phyloP scores from a whole-genome alignment of 2,113 vertebrate genomes.

The Hystrix cristata region DNA sequence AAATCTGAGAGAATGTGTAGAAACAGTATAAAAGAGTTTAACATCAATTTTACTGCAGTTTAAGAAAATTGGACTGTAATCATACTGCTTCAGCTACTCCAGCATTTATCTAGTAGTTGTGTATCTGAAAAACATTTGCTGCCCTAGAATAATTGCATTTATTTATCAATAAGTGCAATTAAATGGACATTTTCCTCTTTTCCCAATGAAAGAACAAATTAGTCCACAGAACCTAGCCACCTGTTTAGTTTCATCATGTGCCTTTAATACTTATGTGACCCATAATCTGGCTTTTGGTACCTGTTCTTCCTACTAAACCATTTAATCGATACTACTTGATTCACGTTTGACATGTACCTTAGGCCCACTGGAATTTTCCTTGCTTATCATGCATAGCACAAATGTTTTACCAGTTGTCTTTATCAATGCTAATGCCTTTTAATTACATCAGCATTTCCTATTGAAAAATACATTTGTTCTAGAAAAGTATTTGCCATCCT shows the following conservation, averaged over 20 bases:
- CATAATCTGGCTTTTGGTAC: conserved; percentile 23
- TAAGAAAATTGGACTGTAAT: conserved; percentile 42
- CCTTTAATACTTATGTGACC: conserved; percentile 67
- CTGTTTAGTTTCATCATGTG: conserved; percentile 75
- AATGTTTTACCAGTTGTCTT: conserved; percentile 44
- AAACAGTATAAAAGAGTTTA: conserved; percentile 51
- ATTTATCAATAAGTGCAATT: conserved; percentile 63
- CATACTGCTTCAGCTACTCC: conserved; percentile 35
- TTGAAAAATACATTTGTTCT: conserved; percentile 25
- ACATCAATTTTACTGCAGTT: conserved; percentile 26
- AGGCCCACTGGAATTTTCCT: background rate
- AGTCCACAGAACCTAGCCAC: conserved; percentile 43
- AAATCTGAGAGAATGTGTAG: background rate
- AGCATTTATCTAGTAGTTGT: conserved; percentile 15
- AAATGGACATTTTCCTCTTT: conserved; percentile 63
- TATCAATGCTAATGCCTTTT: conserved; percentile 69
- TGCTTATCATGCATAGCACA: background rate
- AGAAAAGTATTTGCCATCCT: conserved; percentile 57
- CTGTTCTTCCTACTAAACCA: conserved; percentile 19
- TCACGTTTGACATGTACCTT: conserved; percentile 34
- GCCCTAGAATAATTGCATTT: conserved; percentile 33
- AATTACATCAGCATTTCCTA: conserved; percentile 66
- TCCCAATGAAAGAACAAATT: conserved; percentile 64
- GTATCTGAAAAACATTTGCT: conserved; percentile 65
- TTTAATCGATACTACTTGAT: conserved; percentile 14